Base-by-base conservation (phyloP, 1,140 invertebrate species). In the Dryas iulia region DNA sequence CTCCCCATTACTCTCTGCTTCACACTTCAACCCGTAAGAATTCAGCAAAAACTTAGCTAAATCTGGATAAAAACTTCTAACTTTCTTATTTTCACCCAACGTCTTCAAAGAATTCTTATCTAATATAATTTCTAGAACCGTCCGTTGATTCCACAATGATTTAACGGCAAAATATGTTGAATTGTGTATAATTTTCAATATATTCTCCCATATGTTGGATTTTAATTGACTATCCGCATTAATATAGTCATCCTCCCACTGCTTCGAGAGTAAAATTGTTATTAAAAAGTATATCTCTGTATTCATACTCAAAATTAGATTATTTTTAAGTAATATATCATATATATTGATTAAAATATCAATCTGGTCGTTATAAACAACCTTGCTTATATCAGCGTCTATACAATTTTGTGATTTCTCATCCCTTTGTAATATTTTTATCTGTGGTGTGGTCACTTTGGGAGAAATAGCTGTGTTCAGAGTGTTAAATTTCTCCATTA, bases 401-500 rank as follows among this genome's bases (percentile, higher is more conserved):
- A 86, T 67, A 54, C 69, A 85, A 64, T 47, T 81, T 18, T 72
- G 62, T 11, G 62, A 64, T 66, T 78, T 79, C 23, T 89, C 81
- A 1, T 86, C 76, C 62, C 82, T 81, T 53, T 86, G 76, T 2
- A 74, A 78, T 26, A 91, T 78, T 63, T 86, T 88, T 8, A 86
- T 83, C 59, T 83, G 78, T 5, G 89, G 85, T 3, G 81, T 78
- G n/a, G 59, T 57, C n/a, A 74, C 59, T 64, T 82, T 88, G 4
- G 78, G 74, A 0, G 81, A 69, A 2, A 76, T 54, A 8, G 78
- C 73, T 12, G 81, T 84, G 58, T 83, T 89, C 24, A 92, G 69
- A 66, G 86, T 83, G 65, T 90, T 92, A 60, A 92, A 92, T 75
- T 92, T 92, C 63, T 91, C 87, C 81, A 91, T 89, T n/a, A 92